phyloP scores from a whole-genome alignment of 2,888 invertebrate genomes.

The Drosophila acutilabella region DNA sequence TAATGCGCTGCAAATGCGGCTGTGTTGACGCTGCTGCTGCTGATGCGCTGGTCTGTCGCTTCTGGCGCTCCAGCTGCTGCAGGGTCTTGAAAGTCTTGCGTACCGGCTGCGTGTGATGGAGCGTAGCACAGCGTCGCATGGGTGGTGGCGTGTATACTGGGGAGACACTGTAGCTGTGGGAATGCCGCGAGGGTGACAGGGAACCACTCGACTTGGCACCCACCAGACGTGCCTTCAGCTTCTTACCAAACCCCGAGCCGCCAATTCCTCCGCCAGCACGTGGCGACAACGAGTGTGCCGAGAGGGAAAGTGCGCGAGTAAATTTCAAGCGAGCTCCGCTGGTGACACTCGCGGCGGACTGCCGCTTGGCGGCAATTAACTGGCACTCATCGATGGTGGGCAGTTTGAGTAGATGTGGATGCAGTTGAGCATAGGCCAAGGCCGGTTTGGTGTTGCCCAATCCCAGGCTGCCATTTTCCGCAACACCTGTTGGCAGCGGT shows the following conservation, averaged over 20 bases:
- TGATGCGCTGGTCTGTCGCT: constrained; percentile 49
- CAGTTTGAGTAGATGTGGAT: constrained; percentile 81
- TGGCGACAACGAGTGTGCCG: constrained; percentile 78
- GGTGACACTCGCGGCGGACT: constrained; percentile 44
- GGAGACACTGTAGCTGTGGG: constrained; percentile 77
- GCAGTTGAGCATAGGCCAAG: constrained; percentile 75
- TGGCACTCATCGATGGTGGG: constrained; percentile 84
- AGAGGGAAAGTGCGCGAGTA: constrained; percentile 80
- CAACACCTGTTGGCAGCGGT: constrained; percentile 58
- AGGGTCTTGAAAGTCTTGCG: constrained; percentile 83
- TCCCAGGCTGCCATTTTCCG: constrained; percentile 25
- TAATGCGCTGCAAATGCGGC: constrained; percentile 71
- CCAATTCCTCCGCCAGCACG: constrained; percentile 49
- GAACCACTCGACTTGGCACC: constrained; percentile 75
- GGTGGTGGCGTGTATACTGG: constrained; percentile 83
- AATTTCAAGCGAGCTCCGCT: constrained; percentile 70
- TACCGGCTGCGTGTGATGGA: constrained; percentile 83
- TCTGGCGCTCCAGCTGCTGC: constrained; percentile 82
- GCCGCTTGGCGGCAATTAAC: constrained; percentile 67
- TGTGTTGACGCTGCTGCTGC: constrained; percentile 18
- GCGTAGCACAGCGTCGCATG: constrained; percentile 82
- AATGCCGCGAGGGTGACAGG: constrained; percentile 75
- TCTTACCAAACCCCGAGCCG: constrained; percentile 65
- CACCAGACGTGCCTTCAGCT: constrained; percentile 71
- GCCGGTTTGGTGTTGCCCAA: constrained; percentile 33